Conservation (phyloP, 2,888 invertebrate genomes). For the Dascillus cervinus region DNA sequence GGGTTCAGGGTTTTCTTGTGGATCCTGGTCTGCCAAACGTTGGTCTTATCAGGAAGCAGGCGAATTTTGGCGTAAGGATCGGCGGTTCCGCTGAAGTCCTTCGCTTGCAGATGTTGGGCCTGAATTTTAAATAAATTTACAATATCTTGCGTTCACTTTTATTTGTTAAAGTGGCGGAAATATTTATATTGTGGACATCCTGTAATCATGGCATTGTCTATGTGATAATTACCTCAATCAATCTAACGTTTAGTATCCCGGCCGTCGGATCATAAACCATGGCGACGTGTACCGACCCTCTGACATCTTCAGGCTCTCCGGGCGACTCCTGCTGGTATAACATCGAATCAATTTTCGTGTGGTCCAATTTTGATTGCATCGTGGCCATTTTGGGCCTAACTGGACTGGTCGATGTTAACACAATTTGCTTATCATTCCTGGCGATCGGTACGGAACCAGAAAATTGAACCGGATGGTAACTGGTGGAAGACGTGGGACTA, state of each 20-base stretch:
- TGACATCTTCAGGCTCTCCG: conserved; percentile 41
- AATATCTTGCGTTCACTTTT: not conserved
- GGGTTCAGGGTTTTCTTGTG: conserved; percentile 59
- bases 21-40: conserved; percentile 55
- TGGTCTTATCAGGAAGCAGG: conserved; percentile 52
- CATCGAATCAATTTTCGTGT: conserved; percentile 53
- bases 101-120: conserved; percentile 51
- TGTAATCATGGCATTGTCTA: not conserved
- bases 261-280: conserved; percentile 56
- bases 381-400: conserved; percentile 46
- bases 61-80: conserved; percentile 62
- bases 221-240: conserved; percentile 55
- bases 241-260: conserved; percentile 53
- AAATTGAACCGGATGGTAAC: conserved; percentile 39
- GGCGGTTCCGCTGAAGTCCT: conserved; percentile 53
- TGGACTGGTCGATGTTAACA: conserved; percentile 44
- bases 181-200: not conserved
- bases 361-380: conserved; percentile 59
- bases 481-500: conserved; percentile 43
- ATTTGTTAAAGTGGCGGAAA: not conserved
- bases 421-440: conserved; percentile 48
- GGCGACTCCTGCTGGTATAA: conserved; percentile 42
- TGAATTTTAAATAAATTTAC: conserved; percentile 18
- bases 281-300: conserved; percentile 56
- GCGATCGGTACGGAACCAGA: conserved; percentile 37